Percentiles rank a stretch among this genome's conserved stretches.
Evolutionary conservation across 2,797 vertebrate genomes (phyloP).

Genomic region (Spatula clypeata): DNA sequence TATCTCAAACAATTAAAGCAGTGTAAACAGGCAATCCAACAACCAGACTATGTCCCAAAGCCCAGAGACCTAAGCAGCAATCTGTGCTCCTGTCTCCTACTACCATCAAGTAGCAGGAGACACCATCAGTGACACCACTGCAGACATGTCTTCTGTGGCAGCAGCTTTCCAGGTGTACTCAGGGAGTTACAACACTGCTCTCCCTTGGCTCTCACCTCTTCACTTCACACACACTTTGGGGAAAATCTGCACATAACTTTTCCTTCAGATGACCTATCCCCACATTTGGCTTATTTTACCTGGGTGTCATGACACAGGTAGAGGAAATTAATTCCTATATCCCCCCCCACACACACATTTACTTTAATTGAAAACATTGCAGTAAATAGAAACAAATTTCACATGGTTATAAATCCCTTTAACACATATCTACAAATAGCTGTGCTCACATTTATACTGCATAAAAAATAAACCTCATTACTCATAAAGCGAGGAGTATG

Average conservation of each 20-base stretch:
- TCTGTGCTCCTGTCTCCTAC: rapidly evolving
- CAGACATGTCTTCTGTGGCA: rapidly evolving
- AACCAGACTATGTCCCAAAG: not conserved
- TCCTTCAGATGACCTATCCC: not conserved
- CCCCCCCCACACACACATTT: not conserved
- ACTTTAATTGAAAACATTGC: not conserved
- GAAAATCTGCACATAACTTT: not conserved
- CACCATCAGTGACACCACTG: not conserved
- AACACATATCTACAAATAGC: not conserved
- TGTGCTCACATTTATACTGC: not conserved
- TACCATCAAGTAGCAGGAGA: rapidly evolving
- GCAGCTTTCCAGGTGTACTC: not conserved
- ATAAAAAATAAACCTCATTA: not conserved
- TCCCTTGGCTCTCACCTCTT: not conserved
- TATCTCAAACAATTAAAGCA: not conserved
- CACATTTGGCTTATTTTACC: not conserved
- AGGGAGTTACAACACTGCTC: not conserved
- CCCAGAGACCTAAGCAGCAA: rapidly evolving
- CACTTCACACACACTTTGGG: not conserved
- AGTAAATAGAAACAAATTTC: not conserved
- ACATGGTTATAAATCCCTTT: not conserved
- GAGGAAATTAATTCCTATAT: not conserved
- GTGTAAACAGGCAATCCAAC: not conserved
- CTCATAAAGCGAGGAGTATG: not conserved
- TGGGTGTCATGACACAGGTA: not conserved